phyloP scores from a whole-genome alignment of 2,113 vertebrate genomes.

The Cyprinodon brontotheroides region DNA sequence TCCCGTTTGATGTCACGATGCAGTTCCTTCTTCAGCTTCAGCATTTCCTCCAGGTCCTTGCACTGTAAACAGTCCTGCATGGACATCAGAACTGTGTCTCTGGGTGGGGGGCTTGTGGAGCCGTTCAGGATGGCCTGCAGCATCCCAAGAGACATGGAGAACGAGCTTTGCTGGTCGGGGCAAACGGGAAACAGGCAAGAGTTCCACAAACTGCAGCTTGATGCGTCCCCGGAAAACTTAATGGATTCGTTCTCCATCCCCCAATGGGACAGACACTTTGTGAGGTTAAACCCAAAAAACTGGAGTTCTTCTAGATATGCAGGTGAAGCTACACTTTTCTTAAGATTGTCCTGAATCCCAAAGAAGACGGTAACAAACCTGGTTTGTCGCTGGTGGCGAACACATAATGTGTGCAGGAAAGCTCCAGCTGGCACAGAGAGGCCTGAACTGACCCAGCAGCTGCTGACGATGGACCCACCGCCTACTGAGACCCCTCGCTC shows the following conservation, averaged over 20 bases:
- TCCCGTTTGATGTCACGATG: constrained; percentile 78
- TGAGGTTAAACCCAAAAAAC: constrained; percentile 79
- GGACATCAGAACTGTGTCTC: constrained; percentile 77
- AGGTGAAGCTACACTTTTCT: constrained; percentile 73
- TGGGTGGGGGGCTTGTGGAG: constrained; percentile 61
- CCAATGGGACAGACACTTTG: constrained; percentile 82
- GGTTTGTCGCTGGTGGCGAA: constrained; percentile 58
- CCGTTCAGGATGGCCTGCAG: constrained; percentile 72
- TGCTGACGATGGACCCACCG: constrained; percentile 83
- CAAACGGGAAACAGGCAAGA: constrained; percentile 88
- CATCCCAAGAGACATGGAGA: constrained; percentile 81
- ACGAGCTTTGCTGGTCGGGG: constrained; percentile 77
- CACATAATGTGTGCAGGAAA: constrained; percentile 86
- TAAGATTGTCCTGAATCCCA: constrained; percentile 85
- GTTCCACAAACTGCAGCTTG: constrained; percentile 84
- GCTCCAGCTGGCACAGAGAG: constrained; percentile 76
- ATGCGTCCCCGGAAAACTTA: constrained; percentile 79
- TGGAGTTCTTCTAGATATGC: constrained; percentile 66
- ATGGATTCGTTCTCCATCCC: constrained; percentile 70
- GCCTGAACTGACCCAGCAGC: constrained; percentile 69
- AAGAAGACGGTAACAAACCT: constrained; percentile 84
- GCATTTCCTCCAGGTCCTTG: constrained; percentile 89
- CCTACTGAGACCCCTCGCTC: constrained; percentile 80
- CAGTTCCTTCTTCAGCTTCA: constrained; percentile 84
- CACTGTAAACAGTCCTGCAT: constrained; percentile 85